Evolutionary conservation across 2,888 invertebrate species (phyloP).

Genomic region (Sphaerophoria rueppellii): DNA sequence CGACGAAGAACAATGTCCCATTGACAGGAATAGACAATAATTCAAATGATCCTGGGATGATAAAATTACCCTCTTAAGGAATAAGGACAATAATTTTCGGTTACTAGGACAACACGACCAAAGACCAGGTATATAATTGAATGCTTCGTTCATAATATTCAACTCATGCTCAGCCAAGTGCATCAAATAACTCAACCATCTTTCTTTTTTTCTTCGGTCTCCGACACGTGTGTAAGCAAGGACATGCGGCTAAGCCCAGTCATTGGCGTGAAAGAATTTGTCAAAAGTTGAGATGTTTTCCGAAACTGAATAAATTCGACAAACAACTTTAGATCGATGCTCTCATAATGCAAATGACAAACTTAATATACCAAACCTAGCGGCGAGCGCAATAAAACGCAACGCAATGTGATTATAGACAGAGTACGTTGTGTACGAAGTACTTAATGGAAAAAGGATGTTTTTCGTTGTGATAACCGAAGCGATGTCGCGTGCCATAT

Average conservation of each 20-base stretch:
- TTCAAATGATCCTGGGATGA: background rate
- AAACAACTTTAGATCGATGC: conserved; percentile 45
- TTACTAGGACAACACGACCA: conserved; percentile 49
- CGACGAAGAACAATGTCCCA: conserved; percentile 10
- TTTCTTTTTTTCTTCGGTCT: conserved; percentile 2
- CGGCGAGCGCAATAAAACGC: conserved; percentile 36
- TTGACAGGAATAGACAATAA: conserved; percentile 39
- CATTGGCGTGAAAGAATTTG: conserved; percentile 46
- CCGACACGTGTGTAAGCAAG: conserved; percentile 34
- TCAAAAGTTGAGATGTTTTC: conserved; percentile 53
- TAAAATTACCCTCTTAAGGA: background rate
- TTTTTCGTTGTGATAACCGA: conserved; percentile 51
- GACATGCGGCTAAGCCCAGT: conserved; percentile 33
- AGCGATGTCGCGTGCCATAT: conserved; percentile 52
- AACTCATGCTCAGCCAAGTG: conserved; percentile 51
- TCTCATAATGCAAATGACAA: conserved; percentile 22
- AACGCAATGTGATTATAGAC: conserved; percentile 32
- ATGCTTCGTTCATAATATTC: conserved; percentile 33
- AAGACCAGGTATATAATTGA: conserved; percentile 44
- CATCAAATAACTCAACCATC: conserved; percentile 55
- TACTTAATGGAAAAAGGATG: conserved; percentile 63
- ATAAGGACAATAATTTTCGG: conserved; percentile 27
- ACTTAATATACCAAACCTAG: too few relatives aligned
- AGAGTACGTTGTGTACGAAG: conserved; percentile 2
- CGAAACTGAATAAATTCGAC: conserved; percentile 43